These are phyloP conservation scores for Glaucopsyche alexis DNA, from an alignment of 2,888 invertebrate genomes.

Conservation along the genomic window DNA sequence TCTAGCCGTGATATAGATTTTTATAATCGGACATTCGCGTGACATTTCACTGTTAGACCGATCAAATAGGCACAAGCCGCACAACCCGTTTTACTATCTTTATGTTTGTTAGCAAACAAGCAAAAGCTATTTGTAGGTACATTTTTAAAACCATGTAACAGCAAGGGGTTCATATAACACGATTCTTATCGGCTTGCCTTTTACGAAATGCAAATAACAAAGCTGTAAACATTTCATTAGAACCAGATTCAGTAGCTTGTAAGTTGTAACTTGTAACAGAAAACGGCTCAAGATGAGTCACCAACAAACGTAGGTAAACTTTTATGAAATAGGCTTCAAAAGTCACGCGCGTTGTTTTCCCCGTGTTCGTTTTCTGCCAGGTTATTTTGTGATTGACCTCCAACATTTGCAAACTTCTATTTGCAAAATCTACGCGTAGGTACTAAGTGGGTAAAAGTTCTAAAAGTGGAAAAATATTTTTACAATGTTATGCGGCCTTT, in stretches of 20 bases:
- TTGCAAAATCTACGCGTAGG: too few species aligned
- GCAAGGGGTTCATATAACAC: neutral
- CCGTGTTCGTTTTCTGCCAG: too few species aligned
- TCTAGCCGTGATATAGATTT: neutral
- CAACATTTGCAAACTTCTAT: too few species aligned
- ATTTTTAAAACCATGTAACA: constrained; percentile 1
- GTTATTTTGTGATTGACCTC: too few species aligned
- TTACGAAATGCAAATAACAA: neutral
- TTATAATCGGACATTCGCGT: constrained; percentile 14
- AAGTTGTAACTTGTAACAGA: neutral
- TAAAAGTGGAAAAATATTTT: too few species aligned
- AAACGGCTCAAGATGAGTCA: neutral
- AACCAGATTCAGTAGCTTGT: neutral
- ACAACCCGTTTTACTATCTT: neutral
- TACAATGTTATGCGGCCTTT: too few species aligned
- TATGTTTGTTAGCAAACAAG: constrained; percentile 14
- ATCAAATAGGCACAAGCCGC: neutral
- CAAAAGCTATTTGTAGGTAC: neutral
- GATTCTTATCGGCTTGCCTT: neutral
- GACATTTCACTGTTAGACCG: constrained; percentile 2
- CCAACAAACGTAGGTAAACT: neutral
- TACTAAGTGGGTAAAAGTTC: too few species aligned
- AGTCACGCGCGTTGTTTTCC: neutral
- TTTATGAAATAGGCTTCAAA: neutral
- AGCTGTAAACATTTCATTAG: neutral